phyloP scores from a whole-genome alignment of 2,113 vertebrate genomes.

The Agapornis roseicollis region DNA sequence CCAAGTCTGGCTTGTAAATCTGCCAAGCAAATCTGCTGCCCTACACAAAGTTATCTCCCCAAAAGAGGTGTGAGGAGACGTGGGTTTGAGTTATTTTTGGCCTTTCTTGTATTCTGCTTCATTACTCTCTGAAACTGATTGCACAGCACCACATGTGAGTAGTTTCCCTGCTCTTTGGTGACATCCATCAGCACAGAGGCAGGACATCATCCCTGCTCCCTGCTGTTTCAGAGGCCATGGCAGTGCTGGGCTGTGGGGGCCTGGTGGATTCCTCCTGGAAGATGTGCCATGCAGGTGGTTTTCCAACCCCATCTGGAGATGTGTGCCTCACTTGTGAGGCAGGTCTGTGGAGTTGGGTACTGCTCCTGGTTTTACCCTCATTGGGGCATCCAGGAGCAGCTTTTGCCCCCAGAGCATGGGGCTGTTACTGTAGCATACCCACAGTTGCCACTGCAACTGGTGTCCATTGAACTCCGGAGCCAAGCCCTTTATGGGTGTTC shows the following conservation, averaged over 20 bases:
- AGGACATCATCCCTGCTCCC: background rate
- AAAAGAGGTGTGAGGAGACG: background rate
- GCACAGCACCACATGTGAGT: accelerated
- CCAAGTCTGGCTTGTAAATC: background rate
- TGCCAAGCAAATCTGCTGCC: background rate
- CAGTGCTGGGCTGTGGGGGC: background rate
- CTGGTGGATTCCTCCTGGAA: background rate
- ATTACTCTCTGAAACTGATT: background rate
- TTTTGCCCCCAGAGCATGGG: background rate
- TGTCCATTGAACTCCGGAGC: background rate
- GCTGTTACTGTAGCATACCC: background rate
- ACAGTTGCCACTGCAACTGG: background rate
- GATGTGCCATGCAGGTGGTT: accelerated
- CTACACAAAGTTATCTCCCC: background rate
- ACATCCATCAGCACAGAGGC: background rate
- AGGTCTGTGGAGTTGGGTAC: background rate
- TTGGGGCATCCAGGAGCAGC: background rate
- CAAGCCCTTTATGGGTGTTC: background rate
- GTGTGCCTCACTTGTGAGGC: background rate
- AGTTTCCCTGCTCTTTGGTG: background rate
- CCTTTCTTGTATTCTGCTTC: background rate
- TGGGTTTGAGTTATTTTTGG: background rate
- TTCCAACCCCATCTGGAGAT: background rate
- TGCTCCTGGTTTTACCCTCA: background rate
- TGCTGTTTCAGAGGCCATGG: accelerated